Conservation (phyloP, 2,113 vertebrate species). For the Burhinus bistriatus region DNA sequence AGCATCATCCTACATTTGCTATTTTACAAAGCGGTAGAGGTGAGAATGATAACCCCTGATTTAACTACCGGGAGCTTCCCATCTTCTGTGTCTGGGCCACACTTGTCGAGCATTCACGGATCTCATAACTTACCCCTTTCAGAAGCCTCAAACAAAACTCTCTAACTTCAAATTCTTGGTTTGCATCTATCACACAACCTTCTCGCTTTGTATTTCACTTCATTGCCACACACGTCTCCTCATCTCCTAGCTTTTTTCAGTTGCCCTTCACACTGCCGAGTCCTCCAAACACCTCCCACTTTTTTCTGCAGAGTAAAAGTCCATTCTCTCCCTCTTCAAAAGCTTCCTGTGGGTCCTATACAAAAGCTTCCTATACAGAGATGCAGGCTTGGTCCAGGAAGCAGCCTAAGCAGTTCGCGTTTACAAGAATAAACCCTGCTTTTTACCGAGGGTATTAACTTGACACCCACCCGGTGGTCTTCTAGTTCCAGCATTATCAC, state of each 20-base stretch:
- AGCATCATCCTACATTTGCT: neutral
- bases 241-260: neutral
- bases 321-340: constrained; percentile 22
- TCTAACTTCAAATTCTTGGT: neutral
- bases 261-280: neutral
- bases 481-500: neutral
- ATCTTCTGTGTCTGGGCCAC: neutral
- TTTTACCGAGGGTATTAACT: neutral
- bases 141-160: neutral
- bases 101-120: neutral
- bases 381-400: constrained; percentile 8
- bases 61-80: neutral
- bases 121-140: neutral
- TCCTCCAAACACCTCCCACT: neutral
- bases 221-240: neutral
- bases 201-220: neutral
- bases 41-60: neutral
- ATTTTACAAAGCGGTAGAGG: neutral
- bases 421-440: constrained; percentile 1
- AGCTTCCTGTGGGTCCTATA: neutral
- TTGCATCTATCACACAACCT: neutral
- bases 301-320: neutral
- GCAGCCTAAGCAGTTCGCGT: neutral
- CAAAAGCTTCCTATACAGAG: neutral
- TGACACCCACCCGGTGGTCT: neutral